These are phyloP conservation scores for Myotis vivesi DNA, from an alignment of 2,797 vertebrate genomes.

Conservation along the genomic window DNA sequence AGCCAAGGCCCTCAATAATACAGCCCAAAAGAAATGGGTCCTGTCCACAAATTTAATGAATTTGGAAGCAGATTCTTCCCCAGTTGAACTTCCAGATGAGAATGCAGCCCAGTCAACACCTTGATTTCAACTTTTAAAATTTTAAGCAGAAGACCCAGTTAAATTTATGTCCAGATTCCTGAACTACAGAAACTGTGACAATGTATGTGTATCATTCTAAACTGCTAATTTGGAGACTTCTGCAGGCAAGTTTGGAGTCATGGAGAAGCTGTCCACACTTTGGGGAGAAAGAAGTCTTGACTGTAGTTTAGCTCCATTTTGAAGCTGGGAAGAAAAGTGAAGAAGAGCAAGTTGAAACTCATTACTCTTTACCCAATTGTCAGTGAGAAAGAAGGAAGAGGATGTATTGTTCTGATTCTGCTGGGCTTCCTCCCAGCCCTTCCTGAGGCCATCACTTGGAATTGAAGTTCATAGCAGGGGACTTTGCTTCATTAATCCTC, in stretches of 20 bases:
- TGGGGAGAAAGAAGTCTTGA: background rate
- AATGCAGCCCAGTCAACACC: background rate
- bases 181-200: background rate
- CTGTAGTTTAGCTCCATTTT: background rate
- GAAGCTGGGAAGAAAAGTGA: background rate
- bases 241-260: background rate
- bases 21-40: background rate
- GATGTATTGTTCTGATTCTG: background rate
- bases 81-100: background rate
- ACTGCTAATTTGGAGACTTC: background rate
- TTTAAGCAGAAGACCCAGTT: background rate
- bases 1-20: background rate
- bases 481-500: slow-evolving; percentile 31
- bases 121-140: background rate
- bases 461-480: background rate
- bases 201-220: background rate
- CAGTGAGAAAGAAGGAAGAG: background rate
- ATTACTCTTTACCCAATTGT: background rate
- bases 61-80: background rate
- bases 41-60: background rate
- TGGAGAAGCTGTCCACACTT: background rate
- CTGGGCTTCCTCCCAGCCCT: background rate
- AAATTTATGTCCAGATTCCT: background rate
- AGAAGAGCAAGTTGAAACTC: background rate
- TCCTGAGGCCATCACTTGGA: background rate